Conservation (phyloP, 1,140 invertebrate species). For the Sesamia nonagrioides region DNA sequence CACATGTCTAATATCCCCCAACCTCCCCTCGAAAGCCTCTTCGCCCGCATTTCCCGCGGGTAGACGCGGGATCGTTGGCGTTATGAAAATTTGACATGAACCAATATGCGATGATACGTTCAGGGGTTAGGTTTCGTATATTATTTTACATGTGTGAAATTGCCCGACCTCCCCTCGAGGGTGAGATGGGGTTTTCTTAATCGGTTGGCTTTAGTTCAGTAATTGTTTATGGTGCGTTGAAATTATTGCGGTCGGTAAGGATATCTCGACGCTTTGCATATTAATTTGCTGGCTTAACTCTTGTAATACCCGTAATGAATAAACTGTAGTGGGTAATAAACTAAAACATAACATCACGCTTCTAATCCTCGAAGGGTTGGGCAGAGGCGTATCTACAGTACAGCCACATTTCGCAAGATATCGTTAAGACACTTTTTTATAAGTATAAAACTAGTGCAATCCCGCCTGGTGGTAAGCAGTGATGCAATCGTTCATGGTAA, state of each 20-base stretch:
- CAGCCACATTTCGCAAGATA: no score
- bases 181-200: conserved; percentile 11
- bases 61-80: conserved; percentile 45
- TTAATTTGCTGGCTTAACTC: background rate
- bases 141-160: conserved; percentile 57
- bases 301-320: background rate
- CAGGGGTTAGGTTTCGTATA: conserved; percentile 50
- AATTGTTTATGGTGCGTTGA: conserved; percentile 6
- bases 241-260: conserved; percentile 19
- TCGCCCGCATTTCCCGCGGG: conserved; percentile 69
- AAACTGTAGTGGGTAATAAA: background rate
- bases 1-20: conserved; percentile 50
- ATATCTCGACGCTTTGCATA: conserved; percentile 8
- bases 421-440: no score
- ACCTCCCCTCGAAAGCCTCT: conserved; percentile 44
- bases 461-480: no score
- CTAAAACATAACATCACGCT: no score
- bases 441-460: no score
- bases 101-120: conserved; percentile 73
- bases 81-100: conserved; percentile 78
- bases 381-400: no score
- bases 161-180: conserved; percentile 12
- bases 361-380: no score
- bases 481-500: no score
- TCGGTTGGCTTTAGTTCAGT: conserved; percentile 33